A percentile compares a stretch with the other conserved stretches of the same genome.
Conservation (phyloP, 2,888 invertebrate species). For the Gymnoscelis rufifasciata region DNA sequence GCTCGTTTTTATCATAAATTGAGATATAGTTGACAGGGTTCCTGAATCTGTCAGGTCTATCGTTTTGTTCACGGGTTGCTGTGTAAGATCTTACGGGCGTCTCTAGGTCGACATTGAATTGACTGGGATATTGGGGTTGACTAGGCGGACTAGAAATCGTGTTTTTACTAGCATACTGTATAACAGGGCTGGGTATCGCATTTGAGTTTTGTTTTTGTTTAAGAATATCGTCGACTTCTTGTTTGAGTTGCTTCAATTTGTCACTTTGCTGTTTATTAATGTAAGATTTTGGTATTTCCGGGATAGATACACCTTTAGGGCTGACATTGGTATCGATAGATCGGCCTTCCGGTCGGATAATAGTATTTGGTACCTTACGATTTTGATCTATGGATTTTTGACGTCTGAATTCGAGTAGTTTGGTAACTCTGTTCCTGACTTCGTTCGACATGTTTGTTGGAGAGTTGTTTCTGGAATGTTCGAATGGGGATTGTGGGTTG, state of each 20-base stretch:
- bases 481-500: conserved; percentile 4
- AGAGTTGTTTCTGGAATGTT: conserved; percentile 5
- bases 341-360: conserved; percentile 24
- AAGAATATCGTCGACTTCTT: conserved; percentile 32
- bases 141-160: conserved; percentile 12
- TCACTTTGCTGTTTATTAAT: conserved; percentile 44
- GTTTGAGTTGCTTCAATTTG: conserved; percentile 32
- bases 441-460: conserved; percentile 33
- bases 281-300: conserved; percentile 43
- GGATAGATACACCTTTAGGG: conserved; percentile 35
- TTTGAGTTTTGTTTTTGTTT: conserved; percentile 20
- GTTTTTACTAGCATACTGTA: conserved; percentile 27
- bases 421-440: conserved; percentile 49
- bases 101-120: neutral
- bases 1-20: conserved; percentile 15
- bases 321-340: conserved; percentile 26
- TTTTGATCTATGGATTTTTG: conserved; percentile 26
- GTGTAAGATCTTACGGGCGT: conserved; percentile 7
- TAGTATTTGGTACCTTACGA: conserved; percentile 26
- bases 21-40: conserved; percentile 15
- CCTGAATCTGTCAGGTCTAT: conserved; percentile 9
- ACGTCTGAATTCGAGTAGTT: conserved; percentile 53
- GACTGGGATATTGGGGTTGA: conserved; percentile 5
- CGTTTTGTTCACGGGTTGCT: neutral
- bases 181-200: conserved; percentile 26